These are phyloP conservation scores for Iphiclides podalirius DNA, from an alignment of 2,888 invertebrate genomes.

Conservation along the genomic window DNA sequence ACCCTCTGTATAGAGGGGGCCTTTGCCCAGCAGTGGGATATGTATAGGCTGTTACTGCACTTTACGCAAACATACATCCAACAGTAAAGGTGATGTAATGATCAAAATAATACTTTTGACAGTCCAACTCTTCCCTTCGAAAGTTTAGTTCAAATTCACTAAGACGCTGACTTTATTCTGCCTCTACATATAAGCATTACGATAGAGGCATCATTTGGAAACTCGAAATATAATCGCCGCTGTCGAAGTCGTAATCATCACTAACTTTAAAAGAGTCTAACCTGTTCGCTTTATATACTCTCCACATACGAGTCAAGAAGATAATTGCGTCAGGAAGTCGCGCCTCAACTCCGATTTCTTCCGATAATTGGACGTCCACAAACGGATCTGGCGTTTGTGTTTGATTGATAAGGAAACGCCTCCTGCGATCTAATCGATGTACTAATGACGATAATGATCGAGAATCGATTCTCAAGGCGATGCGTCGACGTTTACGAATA, in stretches of 20 bases:
- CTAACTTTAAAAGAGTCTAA: not conserved
- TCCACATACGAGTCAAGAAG: not conserved
- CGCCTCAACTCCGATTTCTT: conserved; percentile 1
- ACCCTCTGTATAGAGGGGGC: too few species aligned
- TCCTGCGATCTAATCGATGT: conserved; percentile 15
- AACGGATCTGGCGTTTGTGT: conserved; percentile 6
- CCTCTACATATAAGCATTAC: not conserved
- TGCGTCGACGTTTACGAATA: conserved; percentile 1
- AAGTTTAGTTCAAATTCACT: too few species aligned
- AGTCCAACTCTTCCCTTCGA: too few species aligned
- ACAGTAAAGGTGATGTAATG: too few species aligned
- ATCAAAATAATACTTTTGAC: too few species aligned
- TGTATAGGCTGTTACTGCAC: too few species aligned
- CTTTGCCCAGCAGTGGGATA: too few species aligned
- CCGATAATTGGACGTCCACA: conserved; percentile 9
- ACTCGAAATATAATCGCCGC: not conserved
- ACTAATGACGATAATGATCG: conserved; percentile 30
- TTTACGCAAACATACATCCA: too few species aligned
- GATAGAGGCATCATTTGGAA: not conserved
- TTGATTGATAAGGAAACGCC: conserved; percentile 23
- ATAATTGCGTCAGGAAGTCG: conserved; percentile 14
- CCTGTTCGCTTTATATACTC: not conserved
- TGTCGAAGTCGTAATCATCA: not conserved
- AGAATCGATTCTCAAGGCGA: conserved; percentile 30
- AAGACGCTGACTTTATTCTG: too few species aligned